Evolutionary conservation across 2,797 vertebrate genomes (phyloP), one percentile per base, ranked within the genome.

Genomic region (Sebastes wilsoni): DNA sequence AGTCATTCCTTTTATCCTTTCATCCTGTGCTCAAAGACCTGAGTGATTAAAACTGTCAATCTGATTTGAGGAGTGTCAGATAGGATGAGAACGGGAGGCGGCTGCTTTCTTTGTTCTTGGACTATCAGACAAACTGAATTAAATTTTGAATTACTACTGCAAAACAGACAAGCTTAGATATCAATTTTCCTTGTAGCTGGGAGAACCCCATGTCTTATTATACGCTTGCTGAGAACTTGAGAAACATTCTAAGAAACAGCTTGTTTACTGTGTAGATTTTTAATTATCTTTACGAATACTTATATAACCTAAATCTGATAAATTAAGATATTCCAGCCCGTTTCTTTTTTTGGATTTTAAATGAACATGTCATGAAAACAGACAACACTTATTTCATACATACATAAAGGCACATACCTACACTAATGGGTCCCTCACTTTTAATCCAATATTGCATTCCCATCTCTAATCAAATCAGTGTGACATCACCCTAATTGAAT

Each of bases 401-500:
- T 49, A 81, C 61, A 76, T 83, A 77, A 87, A 84, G 86, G 32
- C n/a, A 20, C 85, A 90, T 85, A 67, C 79, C 72, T 67, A 20
- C 72, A 20, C 71, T 80, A 80, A 84, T 89, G 72, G 25, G 66
- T 59, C 56, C 58, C 58, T 66, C 75, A n/a, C 65, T 71, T 87
- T 87, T 81, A 89, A 90, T 91, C 77, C 71, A 90, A 88, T 88
- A 85, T 61, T 70, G 62, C 83, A 85, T 83, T 71, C 70, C 81
- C 73, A 68, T 76, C n/a, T 85, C 70, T 90, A 89, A 94, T 94
- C 58, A 72, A 88, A 93, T 95, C 87, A 88, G 73, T 86, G 82
- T 92, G 92, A 92, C 87, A 87, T 92, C 84, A 87, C 66, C 72
- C 65, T 88, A 89, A 93, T 90, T 74, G 30, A 91, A 91, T 93